Conservation (phyloP, 37 sponge, comb jelly and placozoan genomes). For the Crambe crambe region DNA sequence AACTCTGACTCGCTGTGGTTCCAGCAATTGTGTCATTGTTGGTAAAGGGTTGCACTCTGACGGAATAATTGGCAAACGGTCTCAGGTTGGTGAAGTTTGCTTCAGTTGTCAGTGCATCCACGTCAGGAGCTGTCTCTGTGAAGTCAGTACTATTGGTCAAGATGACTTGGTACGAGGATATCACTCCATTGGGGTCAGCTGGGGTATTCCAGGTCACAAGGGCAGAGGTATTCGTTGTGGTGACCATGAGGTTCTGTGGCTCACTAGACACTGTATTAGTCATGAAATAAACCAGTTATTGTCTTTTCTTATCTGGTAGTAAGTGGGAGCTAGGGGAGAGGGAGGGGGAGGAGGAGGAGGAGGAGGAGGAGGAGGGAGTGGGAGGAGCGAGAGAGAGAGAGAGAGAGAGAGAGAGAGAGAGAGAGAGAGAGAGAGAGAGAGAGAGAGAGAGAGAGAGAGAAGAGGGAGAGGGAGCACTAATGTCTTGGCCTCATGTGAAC, state of each 20-base stretch:
- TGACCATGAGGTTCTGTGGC: not conserved
- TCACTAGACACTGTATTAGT: not conserved
- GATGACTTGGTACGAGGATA: constrained; percentile 9
- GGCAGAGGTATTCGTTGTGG: constrained; percentile 4
- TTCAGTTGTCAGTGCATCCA: not conserved
- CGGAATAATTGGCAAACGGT: constrained; percentile 57
- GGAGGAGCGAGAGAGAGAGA: constrained; percentile 48
- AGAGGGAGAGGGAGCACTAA: constrained; percentile 1
- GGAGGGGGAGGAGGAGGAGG: constrained; percentile 11
- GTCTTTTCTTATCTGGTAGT: no score
- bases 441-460: constrained; percentile 37
- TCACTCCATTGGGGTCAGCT: constrained; percentile 43
- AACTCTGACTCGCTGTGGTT: not conserved
- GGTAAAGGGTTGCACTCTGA: constrained; percentile 32
- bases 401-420: constrained; percentile 49
- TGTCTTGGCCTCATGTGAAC: no score
- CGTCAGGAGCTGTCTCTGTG: not conserved
- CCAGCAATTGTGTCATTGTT: constrained; percentile 5
- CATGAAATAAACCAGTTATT: not conserved
- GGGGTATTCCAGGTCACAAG: constrained; percentile 38
- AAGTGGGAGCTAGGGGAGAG: no score
- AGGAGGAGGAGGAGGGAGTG: constrained; percentile 24
- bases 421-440: constrained; percentile 53
- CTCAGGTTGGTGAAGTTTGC: not conserved
- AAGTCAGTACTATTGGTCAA: not conserved